Conservation (phyloP, 1,140 invertebrate species). For the Pogonomyrmex californicus region DNA sequence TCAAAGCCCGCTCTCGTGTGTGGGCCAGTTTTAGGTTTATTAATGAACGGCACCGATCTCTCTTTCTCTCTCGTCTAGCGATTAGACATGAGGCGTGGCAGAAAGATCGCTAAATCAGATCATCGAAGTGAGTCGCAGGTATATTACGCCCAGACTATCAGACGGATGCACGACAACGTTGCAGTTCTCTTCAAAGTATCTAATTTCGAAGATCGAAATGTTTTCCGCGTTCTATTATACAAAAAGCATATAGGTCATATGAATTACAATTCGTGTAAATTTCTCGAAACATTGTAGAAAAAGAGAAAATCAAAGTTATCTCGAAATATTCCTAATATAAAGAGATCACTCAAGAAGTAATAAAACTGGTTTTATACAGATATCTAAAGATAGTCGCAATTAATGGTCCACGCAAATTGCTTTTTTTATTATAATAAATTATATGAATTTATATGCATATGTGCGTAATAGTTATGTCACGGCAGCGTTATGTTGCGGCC, state of each 20-base stretch:
- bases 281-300: background rate
- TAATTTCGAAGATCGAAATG: background rate
- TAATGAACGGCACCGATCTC: constrained; percentile 80
- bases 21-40: constrained; percentile 84
- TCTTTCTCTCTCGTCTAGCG: constrained; percentile 79
- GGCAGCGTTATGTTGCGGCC: background rate
- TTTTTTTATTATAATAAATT: background rate
- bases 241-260: background rate
- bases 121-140: constrained; percentile 47
- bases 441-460: background rate
- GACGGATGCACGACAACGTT: constrained; percentile 17
- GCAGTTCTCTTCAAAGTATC: background rate
- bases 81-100: constrained; percentile 85
- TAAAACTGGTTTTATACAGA: background rate
- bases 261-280: background rate
- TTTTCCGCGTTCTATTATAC: background rate
- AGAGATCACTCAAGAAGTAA: background rate
- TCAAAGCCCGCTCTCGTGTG: constrained; percentile 70
- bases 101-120: constrained; percentile 86
- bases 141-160: constrained; percentile 22
- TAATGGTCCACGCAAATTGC: background rate
- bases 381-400: background rate
- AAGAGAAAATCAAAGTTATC: background rate
- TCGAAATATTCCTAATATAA: background rate
- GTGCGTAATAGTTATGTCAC: background rate